Conservation (phyloP, 2,888 invertebrate genomes). For the Ptychoptera albimana region DNA sequence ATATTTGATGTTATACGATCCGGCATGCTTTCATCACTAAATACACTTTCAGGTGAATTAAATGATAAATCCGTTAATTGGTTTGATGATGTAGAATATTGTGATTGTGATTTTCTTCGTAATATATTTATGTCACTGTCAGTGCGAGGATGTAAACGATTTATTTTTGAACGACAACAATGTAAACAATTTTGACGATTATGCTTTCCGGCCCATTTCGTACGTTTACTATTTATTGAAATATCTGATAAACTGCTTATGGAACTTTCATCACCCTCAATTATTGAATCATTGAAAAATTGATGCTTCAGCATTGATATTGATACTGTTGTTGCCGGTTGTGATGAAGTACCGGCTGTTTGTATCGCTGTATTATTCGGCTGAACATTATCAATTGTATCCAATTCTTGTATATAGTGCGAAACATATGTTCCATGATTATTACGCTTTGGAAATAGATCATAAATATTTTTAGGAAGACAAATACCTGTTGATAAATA, state of each 20-base stretch:
- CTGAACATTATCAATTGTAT: slow-evolving; percentile 16
- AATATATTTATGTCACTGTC: slow-evolving; percentile 16
- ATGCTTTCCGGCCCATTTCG: slow-evolving; percentile 25
- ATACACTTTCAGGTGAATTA: slow-evolving; percentile 30
- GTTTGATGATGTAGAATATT: slow-evolving; percentile 14
- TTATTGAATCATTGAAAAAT: slow-evolving; percentile 25
- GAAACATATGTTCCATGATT: slow-evolving; percentile 27
- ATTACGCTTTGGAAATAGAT: slow-evolving; percentile 25
- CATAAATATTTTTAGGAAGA: slow-evolving; percentile 29
- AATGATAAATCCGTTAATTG: slow-evolving; percentile 24
- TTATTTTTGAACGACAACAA: slow-evolving; percentile 23
- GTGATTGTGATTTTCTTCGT: slow-evolving; percentile 13
- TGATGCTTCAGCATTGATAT: slow-evolving; percentile 22
- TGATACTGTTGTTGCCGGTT: slow-evolving; percentile 16
- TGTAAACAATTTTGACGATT: slow-evolving; percentile 24
- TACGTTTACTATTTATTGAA: slow-evolving; percentile 26
- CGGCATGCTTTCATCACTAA: slow-evolving; percentile 27
- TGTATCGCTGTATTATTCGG: too few species aligned
- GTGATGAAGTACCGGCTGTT: too few species aligned
- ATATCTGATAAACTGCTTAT: slow-evolving; percentile 32
- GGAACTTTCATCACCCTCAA: slow-evolving; percentile 27
- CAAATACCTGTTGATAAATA: slow-evolving; percentile 24
- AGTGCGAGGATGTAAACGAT: slow-evolving; percentile 16
- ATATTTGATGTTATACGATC: slow-evolving; percentile 33
- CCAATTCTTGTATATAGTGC: slow-evolving; percentile 26